Evolutionary conservation across 2,113 vertebrate genomes (phyloP), one percentile per base, ranked within the genome.

Genomic region (Tachuris rubrigastra): DNA sequence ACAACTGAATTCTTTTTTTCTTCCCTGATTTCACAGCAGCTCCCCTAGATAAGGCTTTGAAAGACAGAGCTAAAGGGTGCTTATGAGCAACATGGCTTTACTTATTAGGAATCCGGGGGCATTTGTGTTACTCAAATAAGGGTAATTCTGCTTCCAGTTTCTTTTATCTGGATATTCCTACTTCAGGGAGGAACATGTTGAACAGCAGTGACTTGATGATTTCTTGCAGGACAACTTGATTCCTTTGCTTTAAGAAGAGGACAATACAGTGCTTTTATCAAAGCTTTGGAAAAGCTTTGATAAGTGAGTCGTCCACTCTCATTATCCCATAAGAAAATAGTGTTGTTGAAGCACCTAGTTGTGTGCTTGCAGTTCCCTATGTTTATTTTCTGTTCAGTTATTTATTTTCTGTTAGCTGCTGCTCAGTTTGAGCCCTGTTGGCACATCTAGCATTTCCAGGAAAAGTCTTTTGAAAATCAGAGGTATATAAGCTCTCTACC

Each of bases 1-100:
- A 97, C 95, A 95, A 89, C 71, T 92, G 91, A 75, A 87, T 89
- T 94, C 77, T 77, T 96, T 92, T 89, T 96, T 95, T 91, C 53
- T 87, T 85, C 69, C 66, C 41, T 68, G 87, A 94, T 91, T 94
- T 91, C 89, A 91, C 91, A 97, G 91, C 81, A 89, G 89, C 66
- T 37, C 91, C 84, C 66, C 87, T 53, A 89, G 95, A 96, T 94
- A 96, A 95, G 91, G 41, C 53, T 95, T 95, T 94, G 91, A 96
- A 93, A 89, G 94, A 94, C 96, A 95, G 87, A 95, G 53, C 60
- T 95, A 94, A 95, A 95, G 81, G 60, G 31, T 65, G 20, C 84
- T 95, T 94, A 87, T 89, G 91, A 94, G 91, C 37, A 93, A 62
- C 69, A 85, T 17, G 41, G 52, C 69, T 82, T 87, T 75, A 58